These are phyloP conservation scores for Planococcus citri DNA, from an alignment of 1,140 invertebrate species.

Conservation along the genomic window DNA sequence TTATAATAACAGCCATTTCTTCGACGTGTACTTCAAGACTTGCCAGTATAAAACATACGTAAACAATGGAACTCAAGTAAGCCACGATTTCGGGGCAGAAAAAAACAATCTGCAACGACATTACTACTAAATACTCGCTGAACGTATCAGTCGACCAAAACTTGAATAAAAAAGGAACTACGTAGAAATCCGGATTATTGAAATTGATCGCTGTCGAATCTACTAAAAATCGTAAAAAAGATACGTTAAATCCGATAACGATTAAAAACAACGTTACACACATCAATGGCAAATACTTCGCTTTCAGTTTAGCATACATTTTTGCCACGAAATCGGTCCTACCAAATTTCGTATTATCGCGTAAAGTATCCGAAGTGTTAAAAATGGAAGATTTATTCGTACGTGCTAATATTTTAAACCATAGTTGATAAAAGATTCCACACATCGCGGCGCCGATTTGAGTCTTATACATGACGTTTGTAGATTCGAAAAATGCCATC, in stretches of 20 bases:
- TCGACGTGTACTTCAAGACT: not conserved
- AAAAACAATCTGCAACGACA: not conserved
- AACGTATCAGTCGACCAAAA: not conserved
- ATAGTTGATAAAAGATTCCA: not conserved
- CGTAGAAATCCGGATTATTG: not conserved
- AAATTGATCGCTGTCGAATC: not conserved
- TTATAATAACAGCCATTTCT: not conserved
- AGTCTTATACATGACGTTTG: not conserved
- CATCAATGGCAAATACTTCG: not conserved
- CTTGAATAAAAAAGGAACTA: not conserved
- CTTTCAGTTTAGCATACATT: not conserved
- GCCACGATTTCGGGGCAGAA: not conserved
- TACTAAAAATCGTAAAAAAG: not conserved
- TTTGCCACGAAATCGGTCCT: not conserved
- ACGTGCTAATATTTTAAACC: not conserved
- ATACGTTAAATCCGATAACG: not conserved
- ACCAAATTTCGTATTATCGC: not conserved
- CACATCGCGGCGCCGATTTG: not conserved
- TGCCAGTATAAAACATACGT: not conserved
- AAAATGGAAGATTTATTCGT: not conserved
- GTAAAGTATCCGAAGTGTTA: not conserved
- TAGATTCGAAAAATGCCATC: not conserved
- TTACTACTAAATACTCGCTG: not conserved
- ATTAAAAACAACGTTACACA: not conserved
- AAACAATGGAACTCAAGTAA: not conserved